Conservation (phyloP, 2,113 vertebrate genomes). For the Zapornia atra region DNA sequence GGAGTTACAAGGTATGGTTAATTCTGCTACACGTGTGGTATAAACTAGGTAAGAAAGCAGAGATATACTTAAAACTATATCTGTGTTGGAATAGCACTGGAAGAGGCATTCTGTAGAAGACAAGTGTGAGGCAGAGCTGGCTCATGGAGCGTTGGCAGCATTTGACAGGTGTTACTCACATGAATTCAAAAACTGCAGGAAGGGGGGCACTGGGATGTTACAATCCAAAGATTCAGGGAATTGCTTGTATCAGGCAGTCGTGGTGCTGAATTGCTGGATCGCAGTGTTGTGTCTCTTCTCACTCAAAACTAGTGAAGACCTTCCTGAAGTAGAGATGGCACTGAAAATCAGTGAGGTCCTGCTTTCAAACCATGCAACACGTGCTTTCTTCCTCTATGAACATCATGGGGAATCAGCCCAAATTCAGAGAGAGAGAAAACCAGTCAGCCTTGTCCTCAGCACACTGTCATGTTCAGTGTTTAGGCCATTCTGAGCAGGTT, state of each 20-base stretch:
- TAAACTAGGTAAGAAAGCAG: not conserved
- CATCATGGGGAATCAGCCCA: not conserved
- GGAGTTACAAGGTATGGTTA: not conserved
- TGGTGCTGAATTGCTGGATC: not conserved
- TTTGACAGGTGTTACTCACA: not conserved
- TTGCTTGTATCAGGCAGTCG: too few species aligned
- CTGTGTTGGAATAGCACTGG: fast-evolving
- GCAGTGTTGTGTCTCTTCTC: not conserved
- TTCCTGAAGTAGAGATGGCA: not conserved
- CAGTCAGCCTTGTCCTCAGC: not conserved
- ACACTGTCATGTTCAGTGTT: not conserved
- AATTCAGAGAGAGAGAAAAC: not conserved
- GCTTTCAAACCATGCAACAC: not conserved
- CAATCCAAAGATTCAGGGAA: not conserved
- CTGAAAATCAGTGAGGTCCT: not conserved
- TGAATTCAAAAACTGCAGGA: not conserved
- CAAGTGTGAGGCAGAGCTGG: not conserved
- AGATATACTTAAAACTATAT: not conserved
- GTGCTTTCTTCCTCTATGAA: not conserved
- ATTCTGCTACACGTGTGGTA: fast-evolving
- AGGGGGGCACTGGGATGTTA: not conserved
- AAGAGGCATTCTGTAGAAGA: not conserved
- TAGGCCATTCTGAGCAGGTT: not conserved
- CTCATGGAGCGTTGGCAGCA: not conserved
- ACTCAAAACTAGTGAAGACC: not conserved